Base-by-base conservation (phyloP, 2,888 invertebrate species). In the Scaptomyza flava region DNA sequence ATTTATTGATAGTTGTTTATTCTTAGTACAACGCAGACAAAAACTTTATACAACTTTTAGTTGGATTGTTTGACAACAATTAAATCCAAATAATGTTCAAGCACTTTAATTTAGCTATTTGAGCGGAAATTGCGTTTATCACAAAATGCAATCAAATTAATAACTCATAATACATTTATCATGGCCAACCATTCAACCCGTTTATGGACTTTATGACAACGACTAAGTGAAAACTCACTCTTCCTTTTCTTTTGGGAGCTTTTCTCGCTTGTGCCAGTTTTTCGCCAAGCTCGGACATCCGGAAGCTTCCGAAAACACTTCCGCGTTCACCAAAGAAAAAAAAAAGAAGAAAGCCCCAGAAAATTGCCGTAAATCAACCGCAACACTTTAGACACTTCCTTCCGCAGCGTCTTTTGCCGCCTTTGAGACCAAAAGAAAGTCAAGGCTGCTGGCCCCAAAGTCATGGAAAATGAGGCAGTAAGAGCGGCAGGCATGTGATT, bases 311-410 rank as follows among this genome's bases (percentile, higher is more conserved):
- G 51, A 64, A 77, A 77, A 77, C 76, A 77, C 77, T 69, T 77
- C 76, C 76, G 77, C 41, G 51, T 42, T 33, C 43, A 42, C 43
- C 36, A 51, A 47, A 17, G 17, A 14, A 56, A 12, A 27, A 53
- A 31, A 27, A 6, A 20, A 41, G 38, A 23, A 34, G 20, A 20
- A 57, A 57, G 54, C 43, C 46, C 7, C 38, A 23, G 50, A 50
- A 54, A 56, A 64, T 67, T 53, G 67, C 77, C 78, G 78, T 78
- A 78, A 78, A 78, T 78, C 78, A 78, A 78, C 79, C 77, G 77
- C 77, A 77, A 77, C 77, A 77, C 77, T 77, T 77, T 77, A 63
- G 77, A 70, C 70, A 77, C 67, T 67, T 78, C 79, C 78, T 78
- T 78, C 78, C 78, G 71, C 68, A 68, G 64, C 70, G 64, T 57